phyloP scores from a whole-genome alignment of 1,140 invertebrate species.

The Papilio machaon region DNA sequence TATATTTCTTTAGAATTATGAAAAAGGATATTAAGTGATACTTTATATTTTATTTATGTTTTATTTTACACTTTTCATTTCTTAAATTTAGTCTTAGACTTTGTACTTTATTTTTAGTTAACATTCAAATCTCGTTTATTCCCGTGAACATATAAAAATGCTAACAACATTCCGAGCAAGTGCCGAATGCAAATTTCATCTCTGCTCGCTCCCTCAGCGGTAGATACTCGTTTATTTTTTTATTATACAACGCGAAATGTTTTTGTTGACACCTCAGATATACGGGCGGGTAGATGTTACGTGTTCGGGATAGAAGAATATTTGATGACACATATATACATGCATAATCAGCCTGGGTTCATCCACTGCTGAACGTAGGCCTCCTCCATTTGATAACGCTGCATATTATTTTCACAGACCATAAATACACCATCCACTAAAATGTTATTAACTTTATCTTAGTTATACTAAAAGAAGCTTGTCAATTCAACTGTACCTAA shows the following conservation, averaged over 20 bases:
- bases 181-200: slow-evolving; percentile 39
- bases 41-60: too few relatives aligned
- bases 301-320: slow-evolving; percentile 25
- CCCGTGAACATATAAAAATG: slow-evolving; percentile 36
- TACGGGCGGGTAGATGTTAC: slow-evolving; percentile 1
- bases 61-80: neutral
- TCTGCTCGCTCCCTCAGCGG: slow-evolving; percentile 18
- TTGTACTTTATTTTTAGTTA: slow-evolving; percentile 4
- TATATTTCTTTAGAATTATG: too few relatives aligned
- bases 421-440: neutral
- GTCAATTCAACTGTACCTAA: neutral
- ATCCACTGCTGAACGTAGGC: too few relatives aligned
- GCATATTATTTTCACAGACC: slow-evolving; percentile 3
- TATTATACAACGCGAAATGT: slow-evolving; percentile 22
- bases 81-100: neutral
- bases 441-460: neutral
- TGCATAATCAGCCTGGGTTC: too few relatives aligned
- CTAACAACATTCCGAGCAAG: slow-evolving; percentile 31
- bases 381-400: neutral
- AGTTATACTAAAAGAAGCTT: neutral
- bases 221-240: slow-evolving; percentile 13
- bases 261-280: slow-evolving; percentile 33
- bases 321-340: neutral
- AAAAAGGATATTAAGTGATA: neutral
- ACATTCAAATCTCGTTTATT: slow-evolving; percentile 33